Evolutionary conservation across 2,113 vertebrate genomes (phyloP), one percentile per base, ranked within the genome.

Genomic region (Oreochromis niloticus): DNA sequence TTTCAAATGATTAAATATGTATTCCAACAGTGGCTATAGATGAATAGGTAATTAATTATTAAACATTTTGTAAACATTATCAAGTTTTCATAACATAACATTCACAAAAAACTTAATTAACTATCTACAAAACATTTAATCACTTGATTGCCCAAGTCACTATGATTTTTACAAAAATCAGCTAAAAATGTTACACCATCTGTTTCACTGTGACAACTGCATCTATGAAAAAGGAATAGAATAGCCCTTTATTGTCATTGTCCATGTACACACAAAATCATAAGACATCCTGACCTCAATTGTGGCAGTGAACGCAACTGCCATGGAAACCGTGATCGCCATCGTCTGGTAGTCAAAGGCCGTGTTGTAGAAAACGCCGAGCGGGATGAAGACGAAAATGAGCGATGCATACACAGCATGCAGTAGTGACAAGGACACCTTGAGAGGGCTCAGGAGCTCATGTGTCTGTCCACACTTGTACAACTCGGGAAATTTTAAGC

Each of bases 311-410:
- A 99, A 94, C n/a, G 97, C 66, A 0, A 94, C 93, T 0, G 97
- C 97, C 5, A 97, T 95, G 19, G 96, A 94, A 78, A 98, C 93
- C 0, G 97, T 97, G 79, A 97, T 78, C 0, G 97, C 94, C 6
- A 98, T 97, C 39, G 97, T 97, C 96, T 99, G 98, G 0, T 96
- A 97, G 93, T 98, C 97, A 0, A 95, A 87, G 0, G 92, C 84
- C 0, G n/a, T 87, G 93, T 97, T 84, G 10, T 85, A 14, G 30
- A 96, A 96, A 89, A 96, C 93, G 84, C 97, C 96, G 24, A 96
- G 78, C 0, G 98, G 87, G 9, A 98, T 19, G 87, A 98, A 98
- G 96, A 98, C 98, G 89, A 97, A 95, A 63, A 95, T 46, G 1
- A 98, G 85, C 0, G 99, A 99, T 4, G 97, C 93, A 88, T 96